Evolutionary conservation across 2,888 invertebrate genomes (phyloP), one percentile per base, ranked within the genome.

Genomic region (Teleogryllus oceanicus): DNA sequence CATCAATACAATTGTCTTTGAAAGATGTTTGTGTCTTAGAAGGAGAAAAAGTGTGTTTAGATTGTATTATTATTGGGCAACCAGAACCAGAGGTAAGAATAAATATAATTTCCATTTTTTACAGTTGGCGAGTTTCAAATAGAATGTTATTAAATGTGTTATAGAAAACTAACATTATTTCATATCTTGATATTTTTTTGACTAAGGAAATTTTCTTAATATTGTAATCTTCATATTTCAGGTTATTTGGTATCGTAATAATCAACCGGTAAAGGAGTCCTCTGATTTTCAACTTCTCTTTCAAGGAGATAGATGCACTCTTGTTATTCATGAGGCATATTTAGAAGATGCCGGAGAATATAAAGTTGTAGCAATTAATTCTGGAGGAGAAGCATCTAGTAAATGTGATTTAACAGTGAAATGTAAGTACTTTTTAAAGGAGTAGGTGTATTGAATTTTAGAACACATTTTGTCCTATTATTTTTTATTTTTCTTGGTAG

Each of bases 301-400:
- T 87, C 94, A 94, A 87, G 95, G 95, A 18, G 96, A 96, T 87
- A 91, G 92, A 50, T 94, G 94, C 84, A 93, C 94, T 2, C 86
- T 93, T 75, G 88, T 93, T 74, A 92, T 94, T 79, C 90, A 92
- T 83, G 92, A 93, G 86, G 94, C 92, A 1, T 91, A 92, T 83
- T 87, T 92, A 24, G 93, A 94, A 85, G 94, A 95, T 86, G 91
- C 91, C 74, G 95, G 95, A 16, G 88, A 91, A 82, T 96, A 96
- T 85, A 93, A 92, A 87, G 94, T 94, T 50, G 92, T 94, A 18
- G 96, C 95, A 51, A 91, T 94, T 80, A 96, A 96, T 88, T 92
- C 93, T 75, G 93, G 93, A n/a, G 96, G 96, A 13, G 93, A 94
- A 86, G 93, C 93, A 0, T 92, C 92, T 11, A 94, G 94, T 85